Evolutionary conservation across 2,888 invertebrate species (phyloP).

Genomic region (Phrixothrix hirtus): DNA sequence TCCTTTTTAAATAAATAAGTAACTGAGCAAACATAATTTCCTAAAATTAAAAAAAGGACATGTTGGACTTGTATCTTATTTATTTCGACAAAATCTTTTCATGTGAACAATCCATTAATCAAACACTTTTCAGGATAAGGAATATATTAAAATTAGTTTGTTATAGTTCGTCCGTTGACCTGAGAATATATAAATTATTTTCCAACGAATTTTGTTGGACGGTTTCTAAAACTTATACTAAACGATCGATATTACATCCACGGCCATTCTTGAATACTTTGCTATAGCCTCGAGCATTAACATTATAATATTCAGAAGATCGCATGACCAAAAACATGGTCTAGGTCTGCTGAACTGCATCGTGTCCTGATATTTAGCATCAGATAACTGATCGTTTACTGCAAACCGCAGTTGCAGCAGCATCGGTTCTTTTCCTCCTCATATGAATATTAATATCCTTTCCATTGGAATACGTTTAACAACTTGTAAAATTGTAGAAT

Average conservation of each 20-base stretch:
- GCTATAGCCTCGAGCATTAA: slow-evolving; percentile 23
- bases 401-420: slow-evolving; percentile 12
- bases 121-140: no score
- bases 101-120: no score
- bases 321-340: slow-evolving; percentile 33
- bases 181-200: slow-evolving; percentile 4
- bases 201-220: slow-evolving; percentile 1
- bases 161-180: no score
- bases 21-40: no score
- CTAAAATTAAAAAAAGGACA: no score
- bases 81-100: no score
- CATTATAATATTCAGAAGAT: slow-evolving; percentile 35
- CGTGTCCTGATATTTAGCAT: slow-evolving; percentile 27
- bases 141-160: no score
- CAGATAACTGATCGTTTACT: slow-evolving; percentile 29
- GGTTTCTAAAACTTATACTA: slow-evolving; percentile 9
- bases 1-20: no score
- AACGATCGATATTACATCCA: slow-evolving; percentile 14
- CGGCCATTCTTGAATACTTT: slow-evolving; percentile 25
- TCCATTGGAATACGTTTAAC: no score
- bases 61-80: no score
- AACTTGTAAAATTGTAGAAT: no score
- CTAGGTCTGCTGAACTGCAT: slow-evolving; percentile 27
- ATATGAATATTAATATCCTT: slow-evolving; percentile 32
- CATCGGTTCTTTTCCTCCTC: no score